Base-by-base conservation (phyloP, 2,888 invertebrate species). In the Sarcophaga rosellei region DNA sequence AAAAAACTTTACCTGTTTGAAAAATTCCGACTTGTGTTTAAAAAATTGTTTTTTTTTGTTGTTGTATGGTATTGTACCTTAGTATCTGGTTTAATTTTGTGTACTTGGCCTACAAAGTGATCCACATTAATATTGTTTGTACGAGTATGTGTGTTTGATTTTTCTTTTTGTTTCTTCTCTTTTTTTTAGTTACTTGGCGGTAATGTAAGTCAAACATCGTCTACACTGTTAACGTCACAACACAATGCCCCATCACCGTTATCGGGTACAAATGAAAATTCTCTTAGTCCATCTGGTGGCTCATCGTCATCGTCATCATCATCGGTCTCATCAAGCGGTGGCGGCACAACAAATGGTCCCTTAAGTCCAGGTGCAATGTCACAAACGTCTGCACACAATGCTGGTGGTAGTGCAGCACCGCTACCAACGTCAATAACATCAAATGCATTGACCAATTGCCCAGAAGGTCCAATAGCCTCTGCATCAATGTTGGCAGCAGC, bases 211-310 rank as follows among this genome's bases (percentile, higher is more conserved):
- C 89, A 96, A 93, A 94, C 94, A 88, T 93, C 95, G 88, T 96
- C 95, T 90, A 95, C 95, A 90, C 95, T 95, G 90, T 73, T 79
- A 72, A 70, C 85, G 53, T 77, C 82, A 72, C 82, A 61, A 69
- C 74, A 81, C 68, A 89, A 96, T 96, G 90, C 81, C 81, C 90
- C 96, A 88, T 96, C 97, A 89, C 96, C 96, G 79, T 95, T 96
- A 87, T 95, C 96, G 85, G 96, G 96, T 91, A 96, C 96, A 91
- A 96, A 96, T 90, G 95, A 96, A 88, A 93, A 95, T 87, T 96
- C 97, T 86, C 94, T 96, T 89, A 95, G 95, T 89, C 96, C 96
- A 69, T 96, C 96, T 87, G 96, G 95, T 81, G 92, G 91, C 21
- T 92, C 94, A 88, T 89, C 91, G 8, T 89, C 93, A 85, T 90